Percentiles rank a stretch among this genome's conserved stretches.
Conservation (phyloP, 2,888 invertebrate species). For the Mylabris sibirica region DNA sequence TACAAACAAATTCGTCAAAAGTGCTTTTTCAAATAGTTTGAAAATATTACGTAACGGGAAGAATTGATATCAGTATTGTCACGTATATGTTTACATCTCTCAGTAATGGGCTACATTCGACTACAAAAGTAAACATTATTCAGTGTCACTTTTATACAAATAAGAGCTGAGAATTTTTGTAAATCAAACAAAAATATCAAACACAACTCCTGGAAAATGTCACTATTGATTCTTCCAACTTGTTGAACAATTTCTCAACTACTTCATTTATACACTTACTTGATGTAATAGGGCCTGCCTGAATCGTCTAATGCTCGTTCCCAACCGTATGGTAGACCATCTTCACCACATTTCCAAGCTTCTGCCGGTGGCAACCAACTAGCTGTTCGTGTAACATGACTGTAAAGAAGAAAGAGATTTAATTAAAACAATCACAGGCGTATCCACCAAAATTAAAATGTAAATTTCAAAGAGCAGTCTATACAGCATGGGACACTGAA, state of each 20-base stretch:
- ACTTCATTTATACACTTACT: constrained; percentile 65
- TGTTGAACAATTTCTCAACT: too few species aligned
- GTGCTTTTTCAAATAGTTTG: background rate
- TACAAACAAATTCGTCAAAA: background rate
- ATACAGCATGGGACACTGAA: too few species aligned
- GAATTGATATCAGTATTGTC: background rate
- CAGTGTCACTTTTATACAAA: background rate
- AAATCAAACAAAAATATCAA: background rate
- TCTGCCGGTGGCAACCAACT: constrained; percentile 91
- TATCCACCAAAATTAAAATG: constrained; percentile 13
- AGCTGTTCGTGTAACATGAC: constrained; percentile 82
- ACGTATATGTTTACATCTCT: background rate
- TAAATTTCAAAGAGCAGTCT: too few species aligned
- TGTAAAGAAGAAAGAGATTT: constrained; percentile 62
- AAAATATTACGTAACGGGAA: too few species aligned
- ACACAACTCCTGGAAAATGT: background rate
- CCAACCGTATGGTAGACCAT: constrained; percentile 88
- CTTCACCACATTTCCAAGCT: constrained; percentile 72
- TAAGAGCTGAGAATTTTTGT: background rate
- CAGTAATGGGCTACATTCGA: too few species aligned
- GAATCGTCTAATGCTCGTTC: constrained; percentile 85
- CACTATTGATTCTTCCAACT: too few species aligned
- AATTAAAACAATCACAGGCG: background rate
- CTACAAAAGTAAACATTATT: background rate
- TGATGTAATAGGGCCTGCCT: constrained; percentile 80